Evolutionary conservation across 2,888 invertebrate species (phyloP).

Genomic region (Plusia festucae): DNA sequence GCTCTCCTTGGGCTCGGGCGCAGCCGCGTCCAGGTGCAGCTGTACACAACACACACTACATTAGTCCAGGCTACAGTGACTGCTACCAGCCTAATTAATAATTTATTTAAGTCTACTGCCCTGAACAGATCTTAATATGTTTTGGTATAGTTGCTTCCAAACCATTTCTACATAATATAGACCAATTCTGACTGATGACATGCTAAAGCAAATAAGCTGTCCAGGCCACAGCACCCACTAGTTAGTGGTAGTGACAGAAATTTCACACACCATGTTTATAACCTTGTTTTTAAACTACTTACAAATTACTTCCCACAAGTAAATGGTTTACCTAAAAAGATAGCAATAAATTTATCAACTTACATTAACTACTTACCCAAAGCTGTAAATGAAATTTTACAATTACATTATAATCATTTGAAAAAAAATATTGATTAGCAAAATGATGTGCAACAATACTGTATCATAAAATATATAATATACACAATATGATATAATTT

Average conservation of each 20-base stretch:
- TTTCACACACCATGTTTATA: too few relatives aligned
- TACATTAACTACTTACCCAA: slow-evolving; percentile 42
- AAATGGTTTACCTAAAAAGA: not conserved
- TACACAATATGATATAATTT: not conserved
- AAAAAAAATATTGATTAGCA: not conserved
- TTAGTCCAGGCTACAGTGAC: not conserved
- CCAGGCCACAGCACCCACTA: too few relatives aligned
- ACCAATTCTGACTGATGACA: not conserved
- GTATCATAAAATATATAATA: not conserved
- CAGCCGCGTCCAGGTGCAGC: slow-evolving; percentile 92
- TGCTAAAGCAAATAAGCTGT: not conserved
- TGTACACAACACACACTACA: slow-evolving; percentile 70
- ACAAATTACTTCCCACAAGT: not conserved
- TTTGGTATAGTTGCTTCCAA: too few relatives aligned
- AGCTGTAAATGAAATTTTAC: slow-evolving; percentile 27
- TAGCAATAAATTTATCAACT: slow-evolving; percentile 11
- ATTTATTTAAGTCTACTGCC: not conserved
- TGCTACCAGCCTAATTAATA: not conserved
- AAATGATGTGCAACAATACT: not conserved
- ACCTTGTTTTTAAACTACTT: too few relatives aligned
- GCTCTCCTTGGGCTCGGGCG: slow-evolving; percentile 90
- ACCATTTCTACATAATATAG: too few relatives aligned
- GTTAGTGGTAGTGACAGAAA: too few relatives aligned
- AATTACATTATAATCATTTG: not conserved
- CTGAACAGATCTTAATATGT: not conserved